A percentile compares a stretch with the other conserved stretches of the same genome.
Evolutionary conservation across 1,140 invertebrate species (phyloP).

Genomic region (Macrocentrus cingulum): DNA sequence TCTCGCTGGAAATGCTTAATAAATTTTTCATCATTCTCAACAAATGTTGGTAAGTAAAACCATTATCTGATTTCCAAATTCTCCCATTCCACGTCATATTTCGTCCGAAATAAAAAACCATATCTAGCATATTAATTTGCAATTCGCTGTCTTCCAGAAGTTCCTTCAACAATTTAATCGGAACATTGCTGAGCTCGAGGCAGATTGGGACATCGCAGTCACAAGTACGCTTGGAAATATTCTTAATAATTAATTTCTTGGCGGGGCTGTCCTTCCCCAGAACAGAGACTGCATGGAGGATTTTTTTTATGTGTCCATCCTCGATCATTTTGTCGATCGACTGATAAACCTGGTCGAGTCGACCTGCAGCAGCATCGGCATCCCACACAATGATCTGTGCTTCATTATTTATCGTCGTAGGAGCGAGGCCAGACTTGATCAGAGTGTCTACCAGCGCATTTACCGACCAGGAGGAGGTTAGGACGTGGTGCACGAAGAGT

Average conservation of each 20-base stretch:
- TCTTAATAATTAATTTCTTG: conserved; percentile 53
- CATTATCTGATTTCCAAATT: conserved; percentile 49
- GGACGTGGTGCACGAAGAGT: conserved; percentile 33
- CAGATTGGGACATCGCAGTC: conserved; percentile 57
- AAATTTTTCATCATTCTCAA: conserved; percentile 51
- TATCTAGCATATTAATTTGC: conserved; percentile 58
- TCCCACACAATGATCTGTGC: conserved; percentile 48
- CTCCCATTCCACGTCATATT: conserved; percentile 49
- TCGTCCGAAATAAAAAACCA: conserved; percentile 60
- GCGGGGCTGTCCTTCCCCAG: conserved; percentile 41
- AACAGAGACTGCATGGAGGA: conserved; percentile 36
- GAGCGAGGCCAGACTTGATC: conserved; percentile 34
- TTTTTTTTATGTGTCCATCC: conserved; percentile 37
- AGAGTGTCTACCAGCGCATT: conserved; percentile 42
- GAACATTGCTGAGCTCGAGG: conserved; percentile 49
- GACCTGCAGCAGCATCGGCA: conserved; percentile 39
- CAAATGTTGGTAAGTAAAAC: conserved; percentile 59
- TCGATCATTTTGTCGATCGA: conserved; percentile 46
- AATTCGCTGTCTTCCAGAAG: conserved; percentile 57
- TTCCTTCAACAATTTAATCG: conserved; percentile 48
- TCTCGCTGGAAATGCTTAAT: conserved; percentile 31
- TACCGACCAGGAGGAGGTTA: conserved; percentile 35
- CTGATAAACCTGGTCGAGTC: conserved; percentile 39
- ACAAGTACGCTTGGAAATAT: conserved; percentile 53
- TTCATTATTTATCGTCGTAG: conserved; percentile 40